phyloP scores from a whole-genome alignment of 2,888 invertebrate genomes.

The Phyto melanocephala region DNA sequence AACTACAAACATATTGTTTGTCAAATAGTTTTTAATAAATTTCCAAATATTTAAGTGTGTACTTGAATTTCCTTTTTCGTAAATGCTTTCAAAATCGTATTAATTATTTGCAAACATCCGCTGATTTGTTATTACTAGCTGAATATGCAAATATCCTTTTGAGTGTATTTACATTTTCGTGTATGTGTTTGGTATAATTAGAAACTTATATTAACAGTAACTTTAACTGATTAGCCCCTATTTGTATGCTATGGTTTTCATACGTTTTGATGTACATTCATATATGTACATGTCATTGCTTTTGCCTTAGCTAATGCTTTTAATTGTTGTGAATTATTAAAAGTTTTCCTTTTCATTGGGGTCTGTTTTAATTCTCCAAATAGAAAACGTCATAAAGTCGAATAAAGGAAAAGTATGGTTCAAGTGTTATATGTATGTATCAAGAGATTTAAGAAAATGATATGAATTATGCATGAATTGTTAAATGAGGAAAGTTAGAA shows the following conservation, averaged over 20 bases:
- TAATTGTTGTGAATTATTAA: slow-evolving; percentile 23
- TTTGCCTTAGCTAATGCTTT: slow-evolving; percentile 20
- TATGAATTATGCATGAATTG: neutral
- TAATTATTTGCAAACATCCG: slow-evolving; percentile 45
- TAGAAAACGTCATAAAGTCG: neutral
- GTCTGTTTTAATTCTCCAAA: neutral
- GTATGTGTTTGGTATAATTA: neutral
- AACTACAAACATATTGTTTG: neutral
- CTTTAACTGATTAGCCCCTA: neutral
- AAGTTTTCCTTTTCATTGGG: slow-evolving; percentile 1
- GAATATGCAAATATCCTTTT: neutral
- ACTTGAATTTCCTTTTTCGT: neutral
- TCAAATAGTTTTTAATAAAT: neutral
- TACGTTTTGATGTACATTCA: too few species aligned
- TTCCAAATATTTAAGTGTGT: neutral
- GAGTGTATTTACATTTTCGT: neutral
- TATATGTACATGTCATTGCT: neutral
- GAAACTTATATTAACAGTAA: neutral
- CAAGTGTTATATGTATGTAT: neutral
- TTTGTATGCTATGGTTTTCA: neutral
- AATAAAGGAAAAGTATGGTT: neutral
- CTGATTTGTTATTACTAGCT: neutral
- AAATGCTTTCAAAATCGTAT: slow-evolving; percentile 55
- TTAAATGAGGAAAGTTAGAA: too few species aligned
- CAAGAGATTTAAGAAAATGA: neutral